These are phyloP conservation scores for Archaeoteleia sp. DNA, from an alignment of 2,888 invertebrate species.

Conservation along the genomic window DNA sequence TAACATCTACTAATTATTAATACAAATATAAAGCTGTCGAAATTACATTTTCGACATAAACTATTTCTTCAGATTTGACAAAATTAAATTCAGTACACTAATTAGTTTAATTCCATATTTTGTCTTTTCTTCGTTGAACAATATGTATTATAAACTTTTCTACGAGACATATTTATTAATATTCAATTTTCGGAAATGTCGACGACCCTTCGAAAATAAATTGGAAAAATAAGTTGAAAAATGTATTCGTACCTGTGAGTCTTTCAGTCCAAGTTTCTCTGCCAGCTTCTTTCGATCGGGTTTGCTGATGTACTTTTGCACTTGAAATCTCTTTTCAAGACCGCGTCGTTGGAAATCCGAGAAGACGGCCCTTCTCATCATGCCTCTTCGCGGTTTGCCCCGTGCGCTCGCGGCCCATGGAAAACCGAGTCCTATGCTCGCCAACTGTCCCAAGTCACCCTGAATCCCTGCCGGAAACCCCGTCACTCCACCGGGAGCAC, in stretches of 20 bases:
- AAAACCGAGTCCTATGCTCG: conserved; percentile 78
- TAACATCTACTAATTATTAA: too few species aligned
- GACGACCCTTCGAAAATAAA: too few species aligned
- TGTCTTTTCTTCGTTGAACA: too few species aligned
- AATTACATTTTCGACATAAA: too few species aligned
- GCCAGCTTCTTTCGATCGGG: conserved; percentile 98
- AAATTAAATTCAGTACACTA: too few species aligned
- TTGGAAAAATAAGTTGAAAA: conserved; percentile 9
- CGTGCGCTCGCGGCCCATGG: conserved; percentile 94
- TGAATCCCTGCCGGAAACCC: conserved; percentile 69
- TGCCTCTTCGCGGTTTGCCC: conserved; percentile 95
- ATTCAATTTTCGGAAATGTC: too few species aligned
- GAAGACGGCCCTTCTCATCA: conserved; percentile 98
- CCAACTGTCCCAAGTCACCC: conserved; percentile 67
- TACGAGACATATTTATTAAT: too few species aligned
- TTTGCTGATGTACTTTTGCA: conserved; percentile 99
- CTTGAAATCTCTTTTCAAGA: conserved; percentile 95
- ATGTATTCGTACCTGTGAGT: conserved; percentile 88
- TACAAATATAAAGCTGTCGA: too few species aligned
- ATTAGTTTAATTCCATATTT: too few species aligned
- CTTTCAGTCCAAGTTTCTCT: conserved; percentile 95
- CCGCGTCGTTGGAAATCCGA: conserved; percentile 97
- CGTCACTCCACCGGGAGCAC: conserved; percentile 64
- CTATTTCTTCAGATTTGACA: too few species aligned
- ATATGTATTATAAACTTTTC: too few species aligned